Base-by-base conservation (phyloP, 1,140 invertebrate genomes). In the Trachymyrmex septentrionalis region DNA sequence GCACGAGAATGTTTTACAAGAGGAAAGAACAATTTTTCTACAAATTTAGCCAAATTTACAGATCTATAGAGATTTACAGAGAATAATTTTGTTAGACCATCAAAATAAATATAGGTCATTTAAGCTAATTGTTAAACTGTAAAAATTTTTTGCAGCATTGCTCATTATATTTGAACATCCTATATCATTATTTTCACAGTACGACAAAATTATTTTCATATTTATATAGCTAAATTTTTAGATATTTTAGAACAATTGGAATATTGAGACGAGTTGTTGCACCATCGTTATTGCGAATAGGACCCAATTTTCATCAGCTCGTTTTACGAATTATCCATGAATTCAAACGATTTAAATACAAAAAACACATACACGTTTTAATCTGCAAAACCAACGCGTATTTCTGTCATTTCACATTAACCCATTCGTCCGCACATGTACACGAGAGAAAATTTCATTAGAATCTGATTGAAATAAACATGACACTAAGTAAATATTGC, bases 371-470 rank as follows among this genome's bases (percentile, higher is more conserved):
- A 6, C 16, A 44, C 10, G 48, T 19, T 53, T 71, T 27, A 53
- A 89, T 73, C 78, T 66, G 66, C n/a, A 24, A 73, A 78, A 86
- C 30, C 24, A 9, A 24, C 4, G 77, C 24, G 64, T 90, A 88
- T 90, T 90, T 90, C 63, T 75, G 88, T 87, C 80, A 86, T 84
- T 82, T 69, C 48, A 50, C 63, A 66, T 78, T 61, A 88, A 88
- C 34, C 19, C 55, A 71, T 34, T 71, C 67, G 78, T 67, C 88
- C 27, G 9, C 9, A 87, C 61, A 3, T 9, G 6, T 4, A 27
- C 27, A 21, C 14, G 21, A 16, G 59, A 57, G 80, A 86, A 77
- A 84, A 77, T 82, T 67, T 88, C 48, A 77, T 80, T 76, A 34
- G 64, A 80, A 81, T 57, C 34, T 16, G 21, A 21, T 44, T 30